A percentile compares a stretch with the other conserved stretches of the same genome.
phyloP scores from a whole-genome alignment of 2,113 vertebrate genomes.

The Crotalus helleri region DNA sequence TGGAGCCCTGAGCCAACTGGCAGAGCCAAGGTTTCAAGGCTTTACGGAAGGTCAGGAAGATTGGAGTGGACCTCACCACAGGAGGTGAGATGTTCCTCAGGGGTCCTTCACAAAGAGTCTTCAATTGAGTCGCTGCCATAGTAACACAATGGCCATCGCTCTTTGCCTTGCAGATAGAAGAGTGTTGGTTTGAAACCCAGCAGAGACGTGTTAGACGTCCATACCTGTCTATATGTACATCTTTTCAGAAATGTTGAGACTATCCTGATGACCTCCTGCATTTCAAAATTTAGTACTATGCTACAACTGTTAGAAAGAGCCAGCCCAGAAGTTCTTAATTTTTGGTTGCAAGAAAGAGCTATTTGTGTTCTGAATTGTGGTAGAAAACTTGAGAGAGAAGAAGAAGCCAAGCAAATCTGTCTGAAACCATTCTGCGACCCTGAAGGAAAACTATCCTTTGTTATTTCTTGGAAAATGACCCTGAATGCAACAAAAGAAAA shows the following conservation, averaged over 20 bases:
- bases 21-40: too few relatives aligned
- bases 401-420: constrained; percentile 26
- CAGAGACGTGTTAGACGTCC: neutral
- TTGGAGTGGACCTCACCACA: too few relatives aligned
- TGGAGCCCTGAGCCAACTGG: too few relatives aligned
- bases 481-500: constrained; percentile 56
- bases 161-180: neutral
- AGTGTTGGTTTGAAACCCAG: neutral
- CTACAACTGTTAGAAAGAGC: neutral
- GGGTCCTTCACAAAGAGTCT: neutral
- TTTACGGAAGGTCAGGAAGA: too few relatives aligned
- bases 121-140: neutral
- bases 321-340: constrained; percentile 18
- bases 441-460: neutral
- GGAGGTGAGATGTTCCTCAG: too few relatives aligned
- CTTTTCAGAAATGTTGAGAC: neutral
- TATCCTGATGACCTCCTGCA: neutral
- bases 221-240: neutral
- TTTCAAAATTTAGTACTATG: neutral
- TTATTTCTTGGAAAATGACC: constrained; percentile 53
- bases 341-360: constrained; percentile 40
- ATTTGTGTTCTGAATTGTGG: constrained; percentile 57
- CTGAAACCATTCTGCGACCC: constrained; percentile 46
- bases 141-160: neutral
- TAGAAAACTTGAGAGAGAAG: constrained; percentile 9